Percentiles rank a stretch among this genome's conserved stretches.
Evolutionary conservation across 2,797 vertebrate genomes (phyloP).

Genomic region (Sus cebifrons): DNA sequence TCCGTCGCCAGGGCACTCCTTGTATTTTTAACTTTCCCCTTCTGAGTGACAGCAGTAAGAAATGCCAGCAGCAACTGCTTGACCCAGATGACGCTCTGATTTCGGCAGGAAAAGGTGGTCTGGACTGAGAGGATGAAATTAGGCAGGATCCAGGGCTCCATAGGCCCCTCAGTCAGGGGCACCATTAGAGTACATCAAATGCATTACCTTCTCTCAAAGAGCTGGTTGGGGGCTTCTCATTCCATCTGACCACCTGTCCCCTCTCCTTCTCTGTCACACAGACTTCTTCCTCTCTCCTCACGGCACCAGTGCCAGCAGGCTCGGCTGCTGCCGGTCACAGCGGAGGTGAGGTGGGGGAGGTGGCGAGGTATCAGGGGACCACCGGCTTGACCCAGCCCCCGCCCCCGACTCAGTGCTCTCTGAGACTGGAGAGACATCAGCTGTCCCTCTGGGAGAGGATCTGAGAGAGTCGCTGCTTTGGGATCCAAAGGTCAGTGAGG

Average conservation of each 20-base stretch:
- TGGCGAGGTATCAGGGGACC: conserved; percentile 76
- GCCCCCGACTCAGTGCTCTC: conserved; percentile 79
- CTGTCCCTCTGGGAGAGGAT: background rate
- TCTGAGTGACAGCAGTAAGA: conserved; percentile 49
- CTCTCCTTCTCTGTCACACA: conserved; percentile 86
- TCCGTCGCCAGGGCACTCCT: background rate
- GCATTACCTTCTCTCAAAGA: conserved; percentile 75
- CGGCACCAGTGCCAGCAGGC: conserved; percentile 51
- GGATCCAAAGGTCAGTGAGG: conserved; percentile 14
- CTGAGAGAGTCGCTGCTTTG: background rate
- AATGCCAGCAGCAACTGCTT: conserved; percentile 44
- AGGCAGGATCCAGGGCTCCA: conserved; percentile 68
- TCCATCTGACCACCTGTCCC: conserved; percentile 89
- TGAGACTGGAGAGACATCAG: conserved; percentile 68
- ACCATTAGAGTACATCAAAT: conserved; percentile 78
- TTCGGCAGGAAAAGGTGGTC: conserved; percentile 56
- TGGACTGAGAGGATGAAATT: conserved; percentile 55
- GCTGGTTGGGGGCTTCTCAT: conserved; percentile 86
- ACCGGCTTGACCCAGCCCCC: conserved; percentile 85
- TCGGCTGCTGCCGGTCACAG: conserved; percentile 79
- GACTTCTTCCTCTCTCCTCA: conserved; percentile 82
- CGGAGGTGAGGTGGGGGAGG: conserved; percentile 15
- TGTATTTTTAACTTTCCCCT: conserved; percentile 55
- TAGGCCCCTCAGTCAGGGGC: conserved; percentile 78
- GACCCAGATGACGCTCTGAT: conserved; percentile 67